A percentile compares a stretch with the other conserved stretches of the same genome.
Evolutionary conservation across 1,140 invertebrate genomes (phyloP).

Genomic region (Drosophila burlai): DNA sequence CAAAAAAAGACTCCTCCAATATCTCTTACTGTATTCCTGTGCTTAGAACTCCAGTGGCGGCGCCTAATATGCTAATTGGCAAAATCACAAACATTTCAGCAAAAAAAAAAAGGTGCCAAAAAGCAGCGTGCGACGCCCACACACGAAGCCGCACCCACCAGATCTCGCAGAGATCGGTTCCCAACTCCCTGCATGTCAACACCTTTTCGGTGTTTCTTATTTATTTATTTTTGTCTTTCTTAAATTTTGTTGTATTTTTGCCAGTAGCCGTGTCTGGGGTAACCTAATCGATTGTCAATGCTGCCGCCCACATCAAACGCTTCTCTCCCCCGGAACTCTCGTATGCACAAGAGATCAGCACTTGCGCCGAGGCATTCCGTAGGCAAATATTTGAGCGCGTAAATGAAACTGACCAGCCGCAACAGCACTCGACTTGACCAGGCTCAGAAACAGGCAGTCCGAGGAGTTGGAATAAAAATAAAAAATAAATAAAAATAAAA

Average conservation of each 20-base stretch:
- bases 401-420: conserved; percentile 82
- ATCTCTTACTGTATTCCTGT: neutral
- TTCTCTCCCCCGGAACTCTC: conserved; percentile 22
- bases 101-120: conserved; percentile 65
- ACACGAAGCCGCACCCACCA: conserved; percentile 46
- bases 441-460: conserved; percentile 2
- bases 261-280: conserved; percentile 40
- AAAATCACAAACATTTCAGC: conserved; percentile 56
- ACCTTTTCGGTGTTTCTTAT: conserved; percentile 59
- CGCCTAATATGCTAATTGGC: conserved; percentile 69
- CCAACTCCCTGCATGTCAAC: conserved; percentile 61
- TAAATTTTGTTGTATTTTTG: neutral
- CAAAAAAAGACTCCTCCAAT: neutral
- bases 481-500: conserved; percentile 16
- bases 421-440: conserved; percentile 72
- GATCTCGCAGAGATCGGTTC: conserved; percentile 19
- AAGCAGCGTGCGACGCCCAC: conserved; percentile 62
- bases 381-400: conserved; percentile 79
- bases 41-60: conserved; percentile 4
- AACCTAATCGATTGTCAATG: conserved; percentile 80
- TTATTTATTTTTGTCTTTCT: conserved; percentile 38
- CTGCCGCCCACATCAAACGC: conserved; percentile 80
- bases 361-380: conserved; percentile 80
- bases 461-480: conserved; percentile 16
- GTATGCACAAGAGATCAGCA: conserved; percentile 79